Evolutionary conservation across 2,113 vertebrate genomes (phyloP).

Genomic region (Gallinago media): DNA sequence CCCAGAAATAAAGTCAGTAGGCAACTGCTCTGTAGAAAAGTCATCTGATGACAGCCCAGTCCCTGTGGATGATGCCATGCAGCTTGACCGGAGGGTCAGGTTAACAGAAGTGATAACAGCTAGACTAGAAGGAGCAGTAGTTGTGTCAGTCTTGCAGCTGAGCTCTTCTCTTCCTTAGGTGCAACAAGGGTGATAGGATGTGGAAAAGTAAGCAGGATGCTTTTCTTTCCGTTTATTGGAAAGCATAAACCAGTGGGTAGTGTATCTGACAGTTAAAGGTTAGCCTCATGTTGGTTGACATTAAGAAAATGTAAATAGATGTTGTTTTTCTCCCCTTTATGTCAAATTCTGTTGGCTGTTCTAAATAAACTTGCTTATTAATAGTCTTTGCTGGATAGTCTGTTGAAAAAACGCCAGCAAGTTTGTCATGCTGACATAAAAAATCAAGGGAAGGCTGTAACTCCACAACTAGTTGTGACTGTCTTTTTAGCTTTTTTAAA

Average conservation of each 20-base stretch:
- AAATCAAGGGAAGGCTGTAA: not conserved
- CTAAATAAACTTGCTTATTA: not conserved
- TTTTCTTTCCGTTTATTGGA: not conserved
- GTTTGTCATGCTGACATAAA: not conserved
- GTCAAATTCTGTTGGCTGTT: not conserved
- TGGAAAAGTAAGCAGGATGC: not conserved
- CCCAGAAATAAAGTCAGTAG: not conserved
- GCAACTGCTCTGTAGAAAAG: not conserved
- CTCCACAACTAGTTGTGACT: not conserved
- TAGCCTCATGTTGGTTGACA: not conserved
- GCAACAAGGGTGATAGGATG: not conserved
- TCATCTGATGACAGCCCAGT: not conserved
- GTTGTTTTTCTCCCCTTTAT: not conserved
- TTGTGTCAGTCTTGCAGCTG: not conserved
- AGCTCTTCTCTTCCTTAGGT: not conserved
- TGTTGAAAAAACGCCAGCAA: not conserved
- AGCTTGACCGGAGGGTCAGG: not conserved
- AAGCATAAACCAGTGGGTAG: not conserved
- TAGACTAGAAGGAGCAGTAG: not conserved
- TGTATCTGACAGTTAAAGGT: not conserved
- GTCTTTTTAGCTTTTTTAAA: not conserved
- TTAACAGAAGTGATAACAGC: not conserved
- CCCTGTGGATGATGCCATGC: accelerated
- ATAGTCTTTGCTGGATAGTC: not conserved
- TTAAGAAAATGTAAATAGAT: conserved; percentile 10